Percentiles rank a stretch among this genome's conserved stretches.
Conservation (phyloP, 1,140 invertebrate species). For the Drosophila takahashii region DNA sequence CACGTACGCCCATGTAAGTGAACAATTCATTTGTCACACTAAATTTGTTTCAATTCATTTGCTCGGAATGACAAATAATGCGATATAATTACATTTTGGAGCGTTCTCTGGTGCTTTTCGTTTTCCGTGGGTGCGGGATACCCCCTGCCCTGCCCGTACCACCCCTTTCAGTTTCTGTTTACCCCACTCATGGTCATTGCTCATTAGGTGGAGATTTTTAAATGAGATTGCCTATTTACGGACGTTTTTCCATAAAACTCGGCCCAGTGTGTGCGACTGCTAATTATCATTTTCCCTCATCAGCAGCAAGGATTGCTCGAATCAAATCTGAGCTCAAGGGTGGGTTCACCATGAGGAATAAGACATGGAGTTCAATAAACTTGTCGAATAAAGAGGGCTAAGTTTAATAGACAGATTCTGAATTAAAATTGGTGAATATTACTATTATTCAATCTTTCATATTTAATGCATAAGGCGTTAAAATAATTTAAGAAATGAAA, state of each 20-base stretch:
- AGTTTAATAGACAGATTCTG: too few species aligned
- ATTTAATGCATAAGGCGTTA: too few species aligned
- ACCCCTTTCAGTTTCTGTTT: background rate
- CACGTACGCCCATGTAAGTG: slow-evolving; percentile 28
- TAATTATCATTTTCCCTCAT: slow-evolving; percentile 78
- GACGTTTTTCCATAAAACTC: slow-evolving; percentile 80
- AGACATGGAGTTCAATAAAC: background rate
- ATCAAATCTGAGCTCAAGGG: background rate
- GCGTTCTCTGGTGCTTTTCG: slow-evolving; percentile 16
- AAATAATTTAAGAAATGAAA: too few species aligned
- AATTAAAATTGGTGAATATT: too few species aligned
- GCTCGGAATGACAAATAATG: slow-evolving; percentile 83
- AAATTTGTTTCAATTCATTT: slow-evolving; percentile 84
- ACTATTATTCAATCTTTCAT: too few species aligned
- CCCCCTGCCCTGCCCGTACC: background rate
- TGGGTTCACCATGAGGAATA: background rate
- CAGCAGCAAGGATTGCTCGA: slow-evolving; percentile 28
- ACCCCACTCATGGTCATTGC: slow-evolving; percentile 22
- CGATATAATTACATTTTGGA: slow-evolving; percentile 77
- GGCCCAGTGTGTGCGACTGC: slow-evolving; percentile 20
- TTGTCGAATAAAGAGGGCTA: too few species aligned
- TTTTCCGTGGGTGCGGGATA: slow-evolving; percentile 9
- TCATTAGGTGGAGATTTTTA: slow-evolving; percentile 70
- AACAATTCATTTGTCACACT: slow-evolving; percentile 84
- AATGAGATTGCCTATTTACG: slow-evolving; percentile 84